phyloP scores from a whole-genome alignment of 2,797 vertebrate species.

The Peromyscus eremicus region DNA sequence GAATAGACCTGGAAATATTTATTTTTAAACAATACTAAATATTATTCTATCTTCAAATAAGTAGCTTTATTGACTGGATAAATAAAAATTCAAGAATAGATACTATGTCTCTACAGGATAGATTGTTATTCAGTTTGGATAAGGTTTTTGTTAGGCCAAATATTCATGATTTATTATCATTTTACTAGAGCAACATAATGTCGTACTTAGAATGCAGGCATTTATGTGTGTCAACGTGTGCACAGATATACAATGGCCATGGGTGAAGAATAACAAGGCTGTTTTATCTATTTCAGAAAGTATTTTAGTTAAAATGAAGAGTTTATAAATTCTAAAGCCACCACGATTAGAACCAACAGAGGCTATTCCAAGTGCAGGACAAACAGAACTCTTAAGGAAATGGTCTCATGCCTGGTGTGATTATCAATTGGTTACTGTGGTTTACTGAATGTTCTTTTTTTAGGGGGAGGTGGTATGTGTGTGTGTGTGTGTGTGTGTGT shows the following conservation, averaged over 20 bases:
- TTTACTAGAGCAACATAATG: conserved; percentile 4
- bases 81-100: conserved; percentile 33
- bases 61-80: background rate
- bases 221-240: background rate
- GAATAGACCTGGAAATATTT: background rate
- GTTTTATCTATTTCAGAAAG: conserved; percentile 1
- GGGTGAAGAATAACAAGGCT: background rate
- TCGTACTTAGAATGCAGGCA: background rate
- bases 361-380: background rate
- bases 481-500: too few species aligned
- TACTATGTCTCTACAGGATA: background rate
- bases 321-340: background rate
- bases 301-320: conserved; percentile 32
- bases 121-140: conserved; percentile 15
- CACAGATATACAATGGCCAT: background rate
- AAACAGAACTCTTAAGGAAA: background rate
- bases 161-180: conserved; percentile 11
- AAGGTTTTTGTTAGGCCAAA: conserved; percentile 16
- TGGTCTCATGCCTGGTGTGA: background rate
- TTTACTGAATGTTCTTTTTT: background rate
- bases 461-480: too few species aligned
- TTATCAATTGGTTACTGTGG: background rate
- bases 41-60: conserved; percentile 62
- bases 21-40: conserved; percentile 46
- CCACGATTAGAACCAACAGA: background rate